Conservation (phyloP, 2,797 vertebrate genomes). For the Antrozous pallidus region DNA sequence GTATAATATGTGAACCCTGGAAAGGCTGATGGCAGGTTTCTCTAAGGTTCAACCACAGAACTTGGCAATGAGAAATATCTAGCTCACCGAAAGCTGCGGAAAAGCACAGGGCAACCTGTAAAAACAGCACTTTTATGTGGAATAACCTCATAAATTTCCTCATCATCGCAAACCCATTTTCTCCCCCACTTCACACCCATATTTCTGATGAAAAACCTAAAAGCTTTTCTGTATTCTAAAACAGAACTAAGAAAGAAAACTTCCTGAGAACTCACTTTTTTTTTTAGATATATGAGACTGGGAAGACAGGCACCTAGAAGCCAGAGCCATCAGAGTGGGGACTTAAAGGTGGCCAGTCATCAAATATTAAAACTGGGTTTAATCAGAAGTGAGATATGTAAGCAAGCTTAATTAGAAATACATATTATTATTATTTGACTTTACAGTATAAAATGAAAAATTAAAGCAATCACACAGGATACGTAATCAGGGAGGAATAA, state of each 20-base stretch:
- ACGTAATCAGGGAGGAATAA: constrained; percentile 85
- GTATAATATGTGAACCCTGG: background rate
- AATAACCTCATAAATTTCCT: background rate
- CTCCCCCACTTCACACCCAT: background rate
- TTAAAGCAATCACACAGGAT: constrained; percentile 85
- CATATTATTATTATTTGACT: constrained; percentile 87
- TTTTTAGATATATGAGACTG: background rate
- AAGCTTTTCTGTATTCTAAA: background rate
- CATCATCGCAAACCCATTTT: background rate
- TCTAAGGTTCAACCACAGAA: background rate
- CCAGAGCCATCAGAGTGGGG: constrained; percentile 60
- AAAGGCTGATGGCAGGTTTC: background rate
- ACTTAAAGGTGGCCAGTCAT: constrained; percentile 81
- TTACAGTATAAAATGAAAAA: constrained; percentile 85
- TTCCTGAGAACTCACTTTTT: background rate
- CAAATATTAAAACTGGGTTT: constrained; percentile 84
- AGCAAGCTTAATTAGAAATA: constrained; percentile 85
- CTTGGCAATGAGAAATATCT: background rate
- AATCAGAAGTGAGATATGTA: constrained; percentile 83
- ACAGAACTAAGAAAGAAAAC: background rate
- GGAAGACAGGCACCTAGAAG: constrained; percentile 51
- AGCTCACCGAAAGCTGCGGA: background rate
- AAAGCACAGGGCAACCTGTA: background rate
- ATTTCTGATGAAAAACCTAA: background rate
- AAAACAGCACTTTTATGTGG: background rate